Evolutionary conservation across 2,888 invertebrate species (phyloP).

Genomic region (Griposia aprilina): DNA sequence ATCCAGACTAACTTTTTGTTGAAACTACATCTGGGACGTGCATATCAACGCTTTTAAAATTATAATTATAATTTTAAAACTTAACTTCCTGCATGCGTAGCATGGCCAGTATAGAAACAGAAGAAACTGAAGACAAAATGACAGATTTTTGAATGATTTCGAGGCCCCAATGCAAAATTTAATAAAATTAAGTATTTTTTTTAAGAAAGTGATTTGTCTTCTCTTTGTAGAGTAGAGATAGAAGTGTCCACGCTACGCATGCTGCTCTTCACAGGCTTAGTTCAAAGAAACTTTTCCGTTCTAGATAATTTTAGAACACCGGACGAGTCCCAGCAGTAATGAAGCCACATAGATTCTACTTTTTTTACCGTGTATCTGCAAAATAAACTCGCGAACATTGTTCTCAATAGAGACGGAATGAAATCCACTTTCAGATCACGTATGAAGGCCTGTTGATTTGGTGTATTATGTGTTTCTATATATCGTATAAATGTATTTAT

Average conservation of each 20-base stretch:
- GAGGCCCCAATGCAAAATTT: no score
- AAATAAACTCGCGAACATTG: conserved; percentile 55
- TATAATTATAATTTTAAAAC: conserved; percentile 8
- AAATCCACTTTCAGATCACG: conserved; percentile 63
- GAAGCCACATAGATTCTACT: conserved; percentile 40
- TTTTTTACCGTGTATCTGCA: conserved; percentile 51
- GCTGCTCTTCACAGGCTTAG: conserved; percentile 5
- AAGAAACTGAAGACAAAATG: no score
- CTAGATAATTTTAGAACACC: conserved; percentile 39
- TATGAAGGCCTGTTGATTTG: conserved; percentile 65
- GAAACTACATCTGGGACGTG: background rate
- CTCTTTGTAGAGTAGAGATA: no score
- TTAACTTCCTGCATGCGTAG: background rate
- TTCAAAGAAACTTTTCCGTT: conserved; percentile 27
- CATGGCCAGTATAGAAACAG: no score
- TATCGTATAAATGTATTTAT: conserved; percentile 49
- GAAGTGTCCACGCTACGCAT: no score
- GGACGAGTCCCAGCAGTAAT: conserved; percentile 39
- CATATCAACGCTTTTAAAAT: conserved; percentile 13
- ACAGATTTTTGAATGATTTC: no score
- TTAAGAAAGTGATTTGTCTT: no score
- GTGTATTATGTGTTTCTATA: conserved; percentile 57
- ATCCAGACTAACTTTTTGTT: background rate
- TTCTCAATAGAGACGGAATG: conserved; percentile 43
- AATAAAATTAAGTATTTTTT: no score